Percentiles rank a stretch among this genome's conserved stretches.
Evolutionary conservation across 2,797 vertebrate species (phyloP).

Genomic region (Peromyscus eremicus): DNA sequence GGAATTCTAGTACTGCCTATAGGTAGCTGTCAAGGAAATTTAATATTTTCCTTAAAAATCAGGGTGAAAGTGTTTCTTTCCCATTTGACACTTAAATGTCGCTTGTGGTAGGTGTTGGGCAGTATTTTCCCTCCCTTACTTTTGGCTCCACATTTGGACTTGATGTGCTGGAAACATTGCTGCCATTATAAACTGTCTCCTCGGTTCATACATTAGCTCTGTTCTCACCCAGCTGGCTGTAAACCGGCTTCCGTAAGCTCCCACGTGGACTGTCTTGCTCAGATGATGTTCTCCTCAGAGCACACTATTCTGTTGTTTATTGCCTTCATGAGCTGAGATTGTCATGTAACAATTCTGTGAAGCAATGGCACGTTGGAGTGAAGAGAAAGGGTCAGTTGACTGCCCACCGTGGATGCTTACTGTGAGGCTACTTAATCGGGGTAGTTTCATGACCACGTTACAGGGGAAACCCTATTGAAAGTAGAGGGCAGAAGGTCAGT

Average conservation of each 20-base stretch:
- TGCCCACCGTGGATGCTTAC: not conserved
- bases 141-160: constrained; percentile 26
- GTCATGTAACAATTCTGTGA: not conserved
- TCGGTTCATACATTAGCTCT: constrained; percentile 45
- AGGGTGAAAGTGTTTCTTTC: not conserved
- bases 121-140: not conserved
- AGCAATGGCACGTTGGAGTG: not conserved
- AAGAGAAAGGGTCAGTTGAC: not conserved
- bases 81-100: not conserved
- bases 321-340: not conserved
- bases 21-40: not conserved
- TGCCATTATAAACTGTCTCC: constrained; percentile 45
- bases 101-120: not conserved
- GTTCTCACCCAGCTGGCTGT: constrained; percentile 18
- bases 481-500: not conserved
- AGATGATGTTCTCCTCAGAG: constrained; percentile 30
- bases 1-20: not conserved
- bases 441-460: not conserved
- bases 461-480: not conserved
- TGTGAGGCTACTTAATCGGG: not conserved
- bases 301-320: not conserved
- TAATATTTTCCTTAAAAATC: constrained; percentile 14
- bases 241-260: constrained; percentile 43
- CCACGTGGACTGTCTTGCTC: not conserved
- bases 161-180: constrained; percentile 38